These are phyloP conservation scores for Drosophila mojavensis DNA, from an alignment of 1,140 invertebrate genomes.

Conservation along the genomic window DNA sequence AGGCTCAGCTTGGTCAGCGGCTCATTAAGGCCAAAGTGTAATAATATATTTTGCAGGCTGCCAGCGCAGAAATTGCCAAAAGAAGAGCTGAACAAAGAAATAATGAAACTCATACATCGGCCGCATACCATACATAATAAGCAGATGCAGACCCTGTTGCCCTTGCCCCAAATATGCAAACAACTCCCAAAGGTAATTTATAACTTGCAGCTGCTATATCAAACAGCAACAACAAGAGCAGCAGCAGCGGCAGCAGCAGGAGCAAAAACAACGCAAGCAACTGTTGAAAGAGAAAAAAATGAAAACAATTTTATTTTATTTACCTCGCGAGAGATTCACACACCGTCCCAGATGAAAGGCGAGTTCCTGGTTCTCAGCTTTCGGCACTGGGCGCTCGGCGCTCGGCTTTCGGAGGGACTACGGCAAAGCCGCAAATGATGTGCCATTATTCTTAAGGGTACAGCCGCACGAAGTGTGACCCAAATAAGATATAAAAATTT, in stretches of 20 bases:
- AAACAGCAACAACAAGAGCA: slow-evolving; percentile 15
- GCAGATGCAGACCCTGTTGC: slow-evolving; percentile 43
- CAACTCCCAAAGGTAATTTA: slow-evolving; percentile 72
- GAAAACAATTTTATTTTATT: slow-evolving; percentile 81
- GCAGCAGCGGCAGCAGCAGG: not conserved
- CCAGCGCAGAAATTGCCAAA: slow-evolving; percentile 60
- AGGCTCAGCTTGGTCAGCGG: slow-evolving; percentile 30
- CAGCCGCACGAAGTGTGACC: slow-evolving; percentile 76
- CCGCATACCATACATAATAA: slow-evolving; percentile 6
- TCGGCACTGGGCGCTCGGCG: not conserved
- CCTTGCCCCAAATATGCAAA: slow-evolving; percentile 51
- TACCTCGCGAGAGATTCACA: slow-evolving; percentile 74
- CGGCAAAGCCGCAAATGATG: slow-evolving; percentile 77
- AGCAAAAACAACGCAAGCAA: slow-evolving; percentile 1
- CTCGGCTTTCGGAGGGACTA: slow-evolving; percentile 22
- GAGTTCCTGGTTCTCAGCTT: slow-evolving; percentile 1
- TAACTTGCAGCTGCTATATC: slow-evolving; percentile 62
- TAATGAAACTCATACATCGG: slow-evolving; percentile 54
- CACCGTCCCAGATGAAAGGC: slow-evolving; percentile 19
- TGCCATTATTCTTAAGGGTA: slow-evolving; percentile 80
- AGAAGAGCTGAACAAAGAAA: slow-evolving; percentile 24
- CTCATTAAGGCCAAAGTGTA: slow-evolving; percentile 65
- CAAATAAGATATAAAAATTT: slow-evolving; percentile 81
- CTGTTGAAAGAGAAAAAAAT: slow-evolving; percentile 38
- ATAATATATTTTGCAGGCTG: slow-evolving; percentile 51